Conservation (phyloP, 2,888 invertebrate genomes). For the Fissipunctia ypsillon region DNA sequence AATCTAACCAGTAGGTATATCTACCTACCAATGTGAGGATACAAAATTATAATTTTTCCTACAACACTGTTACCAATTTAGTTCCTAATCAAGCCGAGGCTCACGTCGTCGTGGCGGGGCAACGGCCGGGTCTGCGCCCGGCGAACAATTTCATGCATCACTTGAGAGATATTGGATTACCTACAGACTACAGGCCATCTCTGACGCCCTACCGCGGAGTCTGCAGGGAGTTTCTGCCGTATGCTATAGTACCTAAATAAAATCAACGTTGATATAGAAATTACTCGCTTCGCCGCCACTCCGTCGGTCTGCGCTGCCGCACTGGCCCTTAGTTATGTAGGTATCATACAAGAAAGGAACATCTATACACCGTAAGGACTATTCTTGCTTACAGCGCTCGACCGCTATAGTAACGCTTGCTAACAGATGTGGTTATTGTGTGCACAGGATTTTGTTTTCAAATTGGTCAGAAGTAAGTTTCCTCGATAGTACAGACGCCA, state of each 20-base stretch:
- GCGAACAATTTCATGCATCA: conserved; percentile 87
- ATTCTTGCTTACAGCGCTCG: too few species aligned
- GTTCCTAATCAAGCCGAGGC: conserved; percentile 60
- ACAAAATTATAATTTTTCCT: conserved; percentile 14
- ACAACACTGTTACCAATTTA: conserved; percentile 52
- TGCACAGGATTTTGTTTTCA: too few species aligned
- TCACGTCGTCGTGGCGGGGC: conserved; percentile 77
- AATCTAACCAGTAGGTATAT: background rate
- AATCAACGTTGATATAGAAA: background rate
- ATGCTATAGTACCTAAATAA: background rate
- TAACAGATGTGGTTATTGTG: too few species aligned
- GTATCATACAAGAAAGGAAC: too few species aligned
- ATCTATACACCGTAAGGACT: too few species aligned
- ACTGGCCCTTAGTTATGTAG: background rate
- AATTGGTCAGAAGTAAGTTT: too few species aligned
- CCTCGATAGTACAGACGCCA: too few species aligned
- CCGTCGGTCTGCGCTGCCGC: background rate
- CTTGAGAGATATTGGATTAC: conserved; percentile 86
- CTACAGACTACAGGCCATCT: conserved; percentile 66
- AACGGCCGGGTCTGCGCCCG: conserved; percentile 75
- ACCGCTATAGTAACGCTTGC: too few species aligned
- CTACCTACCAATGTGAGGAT: background rate
- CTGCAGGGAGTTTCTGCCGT: conserved; percentile 16
- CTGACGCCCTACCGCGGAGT: conserved; percentile 73
- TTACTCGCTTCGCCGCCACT: background rate